Base-by-base conservation (phyloP, 2,888 invertebrate species). In the Agriopis marginaria region DNA sequence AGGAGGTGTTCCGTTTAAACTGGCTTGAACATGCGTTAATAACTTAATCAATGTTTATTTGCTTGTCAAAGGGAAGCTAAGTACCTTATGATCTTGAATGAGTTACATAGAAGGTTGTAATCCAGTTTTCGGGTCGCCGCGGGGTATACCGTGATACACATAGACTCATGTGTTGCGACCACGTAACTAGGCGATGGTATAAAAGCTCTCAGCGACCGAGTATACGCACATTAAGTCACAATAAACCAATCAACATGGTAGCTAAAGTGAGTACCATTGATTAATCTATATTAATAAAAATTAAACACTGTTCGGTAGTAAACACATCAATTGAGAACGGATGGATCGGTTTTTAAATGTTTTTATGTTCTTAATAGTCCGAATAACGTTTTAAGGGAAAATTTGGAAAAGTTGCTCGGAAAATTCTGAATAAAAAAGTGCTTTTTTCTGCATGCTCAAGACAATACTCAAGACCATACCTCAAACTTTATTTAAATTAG, bases 181-280 rank as follows among this genome's bases (percentile, higher is more conserved):
- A 68, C 74, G 76, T 72, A 75, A 73, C 74, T 68, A 66, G 68
- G 64, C 63, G 55, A 32, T 58, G 56, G 70, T 92, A 92, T 92
- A 92, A 87, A 92, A 90, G 87, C 86, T 83, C 74, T 47, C 76
- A 39, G 70, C 45, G 17, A 61, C 70, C 42, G 65, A 73, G 71
- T 78, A 77, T 70, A 68, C 78, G 76, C 81, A 84, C 89, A 92
- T 83, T 90, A 82, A 81, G 82, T 81, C 79, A 81, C 82, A 80
- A 85, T 75, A 83, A 81, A 80, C 80, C 82, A 82, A 81, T 81
- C 89, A 88, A 90, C 88, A 93, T 93, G 93, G 86, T 86, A 77
- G 89, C 88, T 76, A 89, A 89, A 90, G 92, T 93, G 78, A 92
- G 92, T 90, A 55, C 50, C 7, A 63, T 60, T 42, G 10, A 42